Base-by-base conservation (phyloP, 2,888 invertebrate genomes). In the Desoria tigrina region DNA sequence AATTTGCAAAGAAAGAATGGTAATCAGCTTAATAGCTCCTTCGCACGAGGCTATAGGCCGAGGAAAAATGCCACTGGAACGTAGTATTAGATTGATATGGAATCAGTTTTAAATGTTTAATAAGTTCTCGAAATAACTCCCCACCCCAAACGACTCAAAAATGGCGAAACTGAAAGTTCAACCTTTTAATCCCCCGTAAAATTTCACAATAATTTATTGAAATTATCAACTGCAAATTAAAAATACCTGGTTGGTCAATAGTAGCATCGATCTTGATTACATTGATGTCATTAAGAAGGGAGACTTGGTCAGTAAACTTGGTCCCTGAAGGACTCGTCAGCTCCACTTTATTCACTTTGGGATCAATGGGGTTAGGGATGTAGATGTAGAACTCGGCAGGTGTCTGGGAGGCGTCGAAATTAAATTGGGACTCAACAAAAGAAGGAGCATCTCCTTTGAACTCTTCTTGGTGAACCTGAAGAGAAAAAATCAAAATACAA, bases 391-490 rank as follows among this genome's bases (percentile, higher is more conserved):
- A 76, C 54, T 77, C 76, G 42, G 68, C 74, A 7, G 77, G 75
- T 54, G 73, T 56, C 71, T 76, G 76, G 51, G 72, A 68, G 55
- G 74, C 69, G 64, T 76, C 74, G 54, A 77, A 75, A 54, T 67
- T 74, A 61, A 77, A 77, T 53, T 75, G 71, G 27, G 73, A 75
- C 6, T 77, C 75, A 32, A 76, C 74, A 37, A 69, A 68, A 4
- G 70, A 64, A 11, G 68, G 79, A 1, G 82, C 82, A 74, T 84
- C 83, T 66, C 83, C 82, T 42, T 79, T 81, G 56, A 80, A 76
- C 77, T 83, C 83, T 56, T 83, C 78, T 18, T 84, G 79, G 72
- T 84, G 84, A 61, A 84, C 82, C 80, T 81, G 76, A 23, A 78
- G 78, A 45, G n/a, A n/a, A n/a, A 9, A 45, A 6, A 45, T 6